Conservation (phyloP, 2,797 vertebrate species). For the Crocodylus rhombifer region DNA sequence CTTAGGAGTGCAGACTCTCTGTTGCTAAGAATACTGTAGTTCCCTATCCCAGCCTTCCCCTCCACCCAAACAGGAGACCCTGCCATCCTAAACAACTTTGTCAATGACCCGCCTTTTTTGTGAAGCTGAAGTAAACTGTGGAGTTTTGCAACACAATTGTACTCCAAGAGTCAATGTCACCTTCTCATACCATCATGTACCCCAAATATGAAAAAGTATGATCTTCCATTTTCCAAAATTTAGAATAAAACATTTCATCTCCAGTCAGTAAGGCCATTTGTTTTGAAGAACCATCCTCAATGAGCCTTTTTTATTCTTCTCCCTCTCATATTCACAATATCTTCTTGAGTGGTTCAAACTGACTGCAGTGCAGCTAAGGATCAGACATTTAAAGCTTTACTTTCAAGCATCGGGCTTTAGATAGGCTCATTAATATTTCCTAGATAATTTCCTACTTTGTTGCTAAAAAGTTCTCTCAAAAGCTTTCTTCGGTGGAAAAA, state of each 20-base stretch:
- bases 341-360: constrained; percentile 40
- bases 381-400: constrained; percentile 63
- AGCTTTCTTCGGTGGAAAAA: constrained; percentile 22
- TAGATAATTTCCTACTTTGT: constrained; percentile 57
- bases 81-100: not conserved
- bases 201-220: not conserved
- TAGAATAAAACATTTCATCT: constrained; percentile 19
- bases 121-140: not conserved
- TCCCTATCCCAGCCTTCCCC: not conserved
- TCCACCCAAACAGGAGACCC: not conserved
- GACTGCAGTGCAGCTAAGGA: constrained; percentile 44
- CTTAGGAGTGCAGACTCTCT: too few relatives aligned
- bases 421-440: constrained; percentile 64
- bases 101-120: not conserved
- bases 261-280: constrained; percentile 21
- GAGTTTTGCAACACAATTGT: not conserved
- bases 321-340: constrained; percentile 9
- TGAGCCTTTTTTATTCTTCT: not conserved
- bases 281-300: constrained; percentile 15
- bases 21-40: too few relatives aligned
- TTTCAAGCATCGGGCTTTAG: constrained; percentile 45
- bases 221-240: not conserved
- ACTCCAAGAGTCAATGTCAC: not conserved
- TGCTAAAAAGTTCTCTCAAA: constrained; percentile 52
- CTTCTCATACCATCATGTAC: not conserved